Conservation (phyloP, 2,113 vertebrate genomes). For the Ahaetulla prasina region DNA sequence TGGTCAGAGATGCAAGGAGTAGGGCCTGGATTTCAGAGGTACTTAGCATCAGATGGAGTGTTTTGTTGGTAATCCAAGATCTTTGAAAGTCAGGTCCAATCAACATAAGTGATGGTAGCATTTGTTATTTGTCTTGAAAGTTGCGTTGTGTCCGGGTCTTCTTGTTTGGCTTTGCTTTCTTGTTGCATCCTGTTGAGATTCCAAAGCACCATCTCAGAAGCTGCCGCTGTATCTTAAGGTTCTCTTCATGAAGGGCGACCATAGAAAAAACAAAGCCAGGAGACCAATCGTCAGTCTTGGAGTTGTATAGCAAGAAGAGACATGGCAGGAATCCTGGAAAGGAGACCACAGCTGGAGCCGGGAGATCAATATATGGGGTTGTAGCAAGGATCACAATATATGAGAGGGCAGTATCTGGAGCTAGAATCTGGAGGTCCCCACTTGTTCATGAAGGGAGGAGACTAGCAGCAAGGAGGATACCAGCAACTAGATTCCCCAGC, state of each 20-base stretch:
- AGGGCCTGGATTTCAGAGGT: not conserved
- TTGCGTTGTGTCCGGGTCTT: not conserved
- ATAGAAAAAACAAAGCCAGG: not conserved
- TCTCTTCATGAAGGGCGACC: not conserved
- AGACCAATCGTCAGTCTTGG: not conserved
- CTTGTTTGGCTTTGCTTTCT: not conserved
- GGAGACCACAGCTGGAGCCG: not conserved
- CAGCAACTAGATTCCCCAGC: not conserved
- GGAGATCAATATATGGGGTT: not conserved
- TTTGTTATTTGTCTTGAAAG: not conserved
- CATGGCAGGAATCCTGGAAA: not conserved
- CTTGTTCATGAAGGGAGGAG: not conserved
- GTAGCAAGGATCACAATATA: not conserved
- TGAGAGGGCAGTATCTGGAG: not conserved
- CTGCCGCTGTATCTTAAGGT: too few species aligned
- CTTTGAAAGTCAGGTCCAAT: not conserved
- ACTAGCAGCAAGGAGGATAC: not conserved
- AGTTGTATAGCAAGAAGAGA: not conserved
- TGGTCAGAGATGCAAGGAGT: not conserved
- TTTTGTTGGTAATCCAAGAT: too few species aligned
- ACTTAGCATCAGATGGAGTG: not conserved
- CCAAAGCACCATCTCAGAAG: not conserved
- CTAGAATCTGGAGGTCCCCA: not conserved
- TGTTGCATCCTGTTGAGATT: not conserved
- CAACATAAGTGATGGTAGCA: not conserved